Percentiles rank a stretch among this genome's conserved stretches.
These are phyloP conservation scores for Cydia fagiglandana DNA, from an alignment of 1,140 invertebrate genomes.

Conservation along the genomic window DNA sequence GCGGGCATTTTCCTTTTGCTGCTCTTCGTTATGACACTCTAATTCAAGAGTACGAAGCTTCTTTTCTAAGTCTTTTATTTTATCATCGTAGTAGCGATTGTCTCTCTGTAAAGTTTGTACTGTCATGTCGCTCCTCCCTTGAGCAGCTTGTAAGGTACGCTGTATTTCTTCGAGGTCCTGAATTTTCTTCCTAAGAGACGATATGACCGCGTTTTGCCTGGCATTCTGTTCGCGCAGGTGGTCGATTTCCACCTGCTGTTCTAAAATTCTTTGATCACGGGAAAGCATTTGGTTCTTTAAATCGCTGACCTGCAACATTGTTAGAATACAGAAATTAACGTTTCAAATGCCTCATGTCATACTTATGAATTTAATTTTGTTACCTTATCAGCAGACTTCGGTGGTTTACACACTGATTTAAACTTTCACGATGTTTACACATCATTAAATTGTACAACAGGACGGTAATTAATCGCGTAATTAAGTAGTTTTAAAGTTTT, in stretches of 20 bases:
- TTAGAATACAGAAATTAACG: neutral
- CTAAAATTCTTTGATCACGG: slow-evolving; percentile 83
- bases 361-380: too few relatives aligned
- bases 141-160: slow-evolving; percentile 81
- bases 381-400: too few relatives aligned
- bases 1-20: slow-evolving; percentile 83
- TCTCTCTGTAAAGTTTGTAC: slow-evolving; percentile 87
- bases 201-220: slow-evolving; percentile 88
- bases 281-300: slow-evolving; percentile 83
- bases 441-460: too few relatives aligned
- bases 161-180: slow-evolving; percentile 89
- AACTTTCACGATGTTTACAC: too few relatives aligned
- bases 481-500: too few relatives aligned
- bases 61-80: slow-evolving; percentile 86
- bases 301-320: slow-evolving; percentile 80
- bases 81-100: slow-evolving; percentile 86
- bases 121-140: slow-evolving; percentile 84
- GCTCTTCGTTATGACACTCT: slow-evolving; percentile 84
- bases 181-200: slow-evolving; percentile 87
- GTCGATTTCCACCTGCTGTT: slow-evolving; percentile 85
- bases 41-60: slow-evolving; percentile 86
- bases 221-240: slow-evolving; percentile 88
- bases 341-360: too few relatives aligned
- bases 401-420: too few relatives aligned
- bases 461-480: too few relatives aligned